Base-by-base conservation (phyloP, 2,888 invertebrate species). In the Galerucella pusilla region DNA sequence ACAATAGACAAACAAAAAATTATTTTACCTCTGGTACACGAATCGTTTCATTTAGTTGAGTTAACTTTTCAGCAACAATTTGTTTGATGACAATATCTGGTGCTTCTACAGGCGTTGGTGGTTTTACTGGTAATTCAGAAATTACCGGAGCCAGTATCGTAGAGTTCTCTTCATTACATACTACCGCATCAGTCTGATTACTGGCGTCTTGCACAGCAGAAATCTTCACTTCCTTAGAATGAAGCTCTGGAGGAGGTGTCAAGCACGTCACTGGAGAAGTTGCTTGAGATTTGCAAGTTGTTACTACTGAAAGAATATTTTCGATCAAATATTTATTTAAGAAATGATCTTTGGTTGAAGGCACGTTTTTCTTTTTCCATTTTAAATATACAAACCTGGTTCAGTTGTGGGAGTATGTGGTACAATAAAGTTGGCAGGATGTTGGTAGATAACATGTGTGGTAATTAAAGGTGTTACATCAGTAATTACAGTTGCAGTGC, bases 111-210 rank as follows among this genome's bases (percentile, higher is more conserved):
- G 72, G 75, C 71, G 80, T 80, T 71, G 79, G 77, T 78, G 81
- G 79, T 76, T 71, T 74, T 20, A 80, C 81, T 57, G 69, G 78
- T 7, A 78, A 77, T 59, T 80, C 81, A 5, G 71, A 54, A 11
- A 80, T 73, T 3, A 78, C 77, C 49, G 79, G 79, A 11, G 76
- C 74, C 12, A 79, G 14, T 54, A n/a, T 54, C 14, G n/a, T 80
- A 74, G 90, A 86, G 74, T 90, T 93, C 79, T 93, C 93, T 72
- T 93, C 93, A 80, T 93, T 93, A 82, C 91, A 90, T 2, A 90
- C 88, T 0, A 93, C 92, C 25, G 93, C 92, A 83, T 95, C 95
- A 0, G 95, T 95, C 88, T 96, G 95, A 84, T 95, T 95, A 69
- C 94, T 94, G 0, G 95, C 95, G 83, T 95, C 95, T 85, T 91